Evolutionary conservation across 2,797 vertebrate species (phyloP).

Genomic region (Melanotaenia parkinsoni): DNA sequence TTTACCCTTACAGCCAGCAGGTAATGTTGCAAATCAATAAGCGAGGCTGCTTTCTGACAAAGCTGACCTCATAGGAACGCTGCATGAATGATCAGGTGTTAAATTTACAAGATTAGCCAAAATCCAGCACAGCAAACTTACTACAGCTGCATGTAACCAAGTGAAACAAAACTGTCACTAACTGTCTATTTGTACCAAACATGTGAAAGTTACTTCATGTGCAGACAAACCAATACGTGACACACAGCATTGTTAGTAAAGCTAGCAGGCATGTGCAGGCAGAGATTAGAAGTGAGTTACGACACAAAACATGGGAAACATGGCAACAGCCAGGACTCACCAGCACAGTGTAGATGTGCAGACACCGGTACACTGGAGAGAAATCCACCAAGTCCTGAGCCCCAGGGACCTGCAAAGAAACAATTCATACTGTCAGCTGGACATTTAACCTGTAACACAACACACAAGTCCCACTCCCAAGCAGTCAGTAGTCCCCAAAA

Average conservation of each 20-base stretch:
- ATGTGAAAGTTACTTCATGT: background rate
- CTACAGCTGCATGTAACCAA: background rate
- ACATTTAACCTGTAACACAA: background rate
- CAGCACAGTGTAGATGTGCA: constrained; percentile 96
- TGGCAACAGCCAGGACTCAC: constrained; percentile 78
- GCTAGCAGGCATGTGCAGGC: background rate
- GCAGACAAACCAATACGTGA: background rate
- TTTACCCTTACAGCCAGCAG: background rate
- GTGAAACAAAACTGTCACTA: background rate
- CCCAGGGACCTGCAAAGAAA: constrained; percentile 85
- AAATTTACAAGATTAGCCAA: background rate
- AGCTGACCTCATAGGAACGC: background rate
- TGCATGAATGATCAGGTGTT: background rate
- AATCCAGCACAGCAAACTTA: background rate
- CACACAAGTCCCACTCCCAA: too few relatives aligned
- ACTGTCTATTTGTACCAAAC: background rate
- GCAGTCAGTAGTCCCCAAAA: background rate
- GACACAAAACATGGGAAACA: background rate
- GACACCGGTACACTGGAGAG: constrained; percentile 94
- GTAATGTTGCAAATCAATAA: background rate
- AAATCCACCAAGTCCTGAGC: constrained; percentile 97
- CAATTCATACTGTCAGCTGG: background rate
- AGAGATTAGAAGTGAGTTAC: background rate
- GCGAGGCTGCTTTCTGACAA: background rate
- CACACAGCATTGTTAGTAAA: background rate